Evolutionary conservation across 1,140 invertebrate species (phyloP).

Genomic region (Dermatophagoides farinae): DNA sequence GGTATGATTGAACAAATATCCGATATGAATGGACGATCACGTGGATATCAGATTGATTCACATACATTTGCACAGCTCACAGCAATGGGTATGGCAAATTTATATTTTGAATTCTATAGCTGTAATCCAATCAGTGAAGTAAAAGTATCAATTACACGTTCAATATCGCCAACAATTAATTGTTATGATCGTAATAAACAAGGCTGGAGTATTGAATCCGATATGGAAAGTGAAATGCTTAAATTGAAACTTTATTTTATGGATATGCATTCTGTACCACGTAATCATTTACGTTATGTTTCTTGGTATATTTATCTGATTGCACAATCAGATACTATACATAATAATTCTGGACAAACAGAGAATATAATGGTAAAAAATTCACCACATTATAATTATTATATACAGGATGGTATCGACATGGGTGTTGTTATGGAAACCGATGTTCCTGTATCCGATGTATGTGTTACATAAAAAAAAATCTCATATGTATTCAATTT

Average conservation of each 20-base stretch:
- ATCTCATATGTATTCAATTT: not conserved
- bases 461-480: slow-evolving; percentile 22
- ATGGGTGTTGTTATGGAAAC: slow-evolving; percentile 68
- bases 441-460: slow-evolving; percentile 50
- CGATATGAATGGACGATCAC: slow-evolving; percentile 47
- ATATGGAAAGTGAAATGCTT: slow-evolving; percentile 54
- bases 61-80: slow-evolving; percentile 17
- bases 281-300: slow-evolving; percentile 53
- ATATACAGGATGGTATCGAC: slow-evolving; percentile 55
- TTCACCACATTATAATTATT: slow-evolving; percentile 59
- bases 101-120: slow-evolving; percentile 51
- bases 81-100: slow-evolving; percentile 30
- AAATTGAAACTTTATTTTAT: slow-evolving; percentile 51
- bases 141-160: slow-evolving; percentile 27
- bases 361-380: slow-evolving; percentile 38
- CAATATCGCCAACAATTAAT: slow-evolving; percentile 30
- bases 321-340: slow-evolving; percentile 26
- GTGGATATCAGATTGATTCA: slow-evolving; percentile 44
- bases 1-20: slow-evolving; percentile 53
- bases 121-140: slow-evolving; percentile 52
- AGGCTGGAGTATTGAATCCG: slow-evolving; percentile 59
- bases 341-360: too few species aligned
- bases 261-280: slow-evolving; percentile 62
- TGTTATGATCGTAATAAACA: slow-evolving; percentile 63
- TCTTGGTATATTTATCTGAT: slow-evolving; percentile 52